phyloP scores from a whole-genome alignment of 2,888 invertebrate genomes.

The Lacanobia oleracea region DNA sequence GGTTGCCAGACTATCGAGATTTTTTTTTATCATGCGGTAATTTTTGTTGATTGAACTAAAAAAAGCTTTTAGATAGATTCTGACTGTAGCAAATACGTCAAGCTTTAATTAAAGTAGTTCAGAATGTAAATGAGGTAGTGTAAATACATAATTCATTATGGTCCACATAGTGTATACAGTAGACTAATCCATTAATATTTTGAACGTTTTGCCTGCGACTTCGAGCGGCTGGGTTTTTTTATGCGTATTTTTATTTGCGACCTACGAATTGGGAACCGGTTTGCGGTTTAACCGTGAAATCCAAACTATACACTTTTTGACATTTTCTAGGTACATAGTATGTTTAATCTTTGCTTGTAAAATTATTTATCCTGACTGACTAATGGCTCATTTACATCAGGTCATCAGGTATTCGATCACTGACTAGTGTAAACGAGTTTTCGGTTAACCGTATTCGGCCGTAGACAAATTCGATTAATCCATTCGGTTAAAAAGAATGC shows the following conservation, averaged over 20 bases:
- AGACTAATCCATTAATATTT: slow-evolving; percentile 6
- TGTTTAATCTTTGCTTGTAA: not conserved
- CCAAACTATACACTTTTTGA: not conserved
- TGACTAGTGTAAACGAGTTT: no score
- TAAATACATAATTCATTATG: not conserved
- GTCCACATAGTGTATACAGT: not conserved
- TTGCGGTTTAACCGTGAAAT: not conserved
- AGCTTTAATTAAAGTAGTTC: slow-evolving; percentile 5
- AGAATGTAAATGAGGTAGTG: slow-evolving; percentile 2
- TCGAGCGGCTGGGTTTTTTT: not conserved
- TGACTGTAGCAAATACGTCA: not conserved
- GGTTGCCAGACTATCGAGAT: slow-evolving; percentile 39
- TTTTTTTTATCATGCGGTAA: not conserved
- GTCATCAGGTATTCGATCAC: no score
- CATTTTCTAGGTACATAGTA: not conserved
- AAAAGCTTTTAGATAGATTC: not conserved
- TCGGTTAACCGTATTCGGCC: no score
- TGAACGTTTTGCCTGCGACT: not conserved
- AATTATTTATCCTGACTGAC: no score
- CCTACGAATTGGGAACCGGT: no score
- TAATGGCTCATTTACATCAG: no score
- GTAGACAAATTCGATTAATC: no score
- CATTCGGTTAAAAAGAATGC: no score
- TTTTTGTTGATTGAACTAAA: not conserved
- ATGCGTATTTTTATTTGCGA: not conserved